Evolutionary conservation across 1,140 invertebrate genomes (phyloP), one percentile per base, ranked within the genome.

Genomic region (Aphelinus certus): DNA sequence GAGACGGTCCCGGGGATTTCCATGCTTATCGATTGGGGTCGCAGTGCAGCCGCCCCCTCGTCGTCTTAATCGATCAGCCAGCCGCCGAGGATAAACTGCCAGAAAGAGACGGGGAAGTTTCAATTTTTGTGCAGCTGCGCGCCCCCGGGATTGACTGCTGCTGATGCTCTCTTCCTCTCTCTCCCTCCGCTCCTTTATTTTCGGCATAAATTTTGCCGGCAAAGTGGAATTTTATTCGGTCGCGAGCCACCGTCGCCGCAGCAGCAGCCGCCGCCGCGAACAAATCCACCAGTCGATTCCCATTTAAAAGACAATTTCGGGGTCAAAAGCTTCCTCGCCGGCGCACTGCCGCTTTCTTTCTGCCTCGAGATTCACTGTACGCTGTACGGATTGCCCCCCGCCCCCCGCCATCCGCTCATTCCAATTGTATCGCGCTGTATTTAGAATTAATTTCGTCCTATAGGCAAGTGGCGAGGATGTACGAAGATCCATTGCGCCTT

Each of bases 141-240:
- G 63, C 26, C 5, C 3, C 2, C 9, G 51, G 26, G 68, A 70
- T 61, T 58, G 66, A 68, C 66, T 68, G 66, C 66, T 53, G 55
- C 66, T 48, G 42, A 48, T 43, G 45, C 26, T 7, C 26, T 26
- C 4, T 60, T 26, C 58, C 42, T 60, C 58, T 43, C 62, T 63
- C n/a, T 43, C 62, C 45, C 1, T 3, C 43, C 2, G 48, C 3
- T 51, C 68, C 2, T 73, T 61, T 60, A 66, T 73, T 67, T 73
- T 64, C 53, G 64, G 60, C 53, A 75, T 70, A 75, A 64, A 70
- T 70, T 64, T 61, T 57, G 7, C 66, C 43, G 48, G 42, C 46
- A 70, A 75, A 75, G 66, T 75, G 26, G 67, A 75, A 58, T 75
- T 75, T 75, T 64, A 75, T 69, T 75, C 60, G 56, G 7, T 26